These are phyloP conservation scores for Marronus borbonicus DNA, from an alignment of 2,888 invertebrate species.

Conservation along the genomic window DNA sequence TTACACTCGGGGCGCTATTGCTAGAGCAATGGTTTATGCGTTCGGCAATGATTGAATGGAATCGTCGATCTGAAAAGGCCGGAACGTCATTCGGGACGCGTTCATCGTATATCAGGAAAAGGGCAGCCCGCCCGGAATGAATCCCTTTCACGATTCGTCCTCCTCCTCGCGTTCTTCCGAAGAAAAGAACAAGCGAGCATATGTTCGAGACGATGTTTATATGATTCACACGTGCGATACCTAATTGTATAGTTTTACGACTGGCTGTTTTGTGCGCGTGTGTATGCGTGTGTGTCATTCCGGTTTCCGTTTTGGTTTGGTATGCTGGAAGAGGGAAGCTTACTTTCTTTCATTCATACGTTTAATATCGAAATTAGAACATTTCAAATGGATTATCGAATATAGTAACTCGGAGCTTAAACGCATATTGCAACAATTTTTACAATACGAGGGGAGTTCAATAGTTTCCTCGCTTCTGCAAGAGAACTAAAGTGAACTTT, in stretches of 20 bases:
- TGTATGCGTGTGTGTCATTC: slow-evolving; percentile 22
- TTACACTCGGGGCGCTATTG: background rate
- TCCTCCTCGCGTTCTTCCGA: slow-evolving; percentile 6
- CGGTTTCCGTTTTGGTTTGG: slow-evolving; percentile 28
- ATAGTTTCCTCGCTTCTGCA: too few relatives aligned
- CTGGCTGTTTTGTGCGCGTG: background rate
- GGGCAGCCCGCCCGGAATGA: background rate
- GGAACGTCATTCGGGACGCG: slow-evolving; percentile 9
- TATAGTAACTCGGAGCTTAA: too few relatives aligned
- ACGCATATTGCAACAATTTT: too few relatives aligned
- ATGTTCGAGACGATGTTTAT: slow-evolving; percentile 36
- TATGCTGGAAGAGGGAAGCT: background rate
- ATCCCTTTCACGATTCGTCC: slow-evolving; percentile 4
- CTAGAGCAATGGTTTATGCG: slow-evolving; percentile 3
- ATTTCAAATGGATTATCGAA: background rate
- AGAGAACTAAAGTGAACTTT: too few relatives aligned
- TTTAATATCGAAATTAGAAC: slow-evolving; percentile 8
- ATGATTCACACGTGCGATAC: slow-evolving; percentile 35
- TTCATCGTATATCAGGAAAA: background rate
- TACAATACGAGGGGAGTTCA: too few relatives aligned
- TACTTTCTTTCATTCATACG: slow-evolving; percentile 21
- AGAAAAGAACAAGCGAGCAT: slow-evolving; percentile 7
- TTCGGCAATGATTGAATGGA: slow-evolving; percentile 22
- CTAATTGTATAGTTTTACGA: slow-evolving; percentile 43
- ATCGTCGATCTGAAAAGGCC: slow-evolving; percentile 26